These are phyloP conservation scores for Aphaenogaster rudis DNA, from an alignment of 1,140 invertebrate species.

Conservation along the genomic window DNA sequence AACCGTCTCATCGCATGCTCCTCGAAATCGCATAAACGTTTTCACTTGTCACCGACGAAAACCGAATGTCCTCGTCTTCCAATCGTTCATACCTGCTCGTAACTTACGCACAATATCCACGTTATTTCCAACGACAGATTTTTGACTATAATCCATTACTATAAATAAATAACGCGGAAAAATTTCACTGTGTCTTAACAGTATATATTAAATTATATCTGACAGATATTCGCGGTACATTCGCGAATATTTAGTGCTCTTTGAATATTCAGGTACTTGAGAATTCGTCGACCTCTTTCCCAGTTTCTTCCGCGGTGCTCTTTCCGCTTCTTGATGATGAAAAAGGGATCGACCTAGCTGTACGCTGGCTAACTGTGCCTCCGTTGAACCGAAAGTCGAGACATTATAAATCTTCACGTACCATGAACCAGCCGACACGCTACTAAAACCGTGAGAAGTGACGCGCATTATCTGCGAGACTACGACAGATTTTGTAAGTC, in stretches of 20 bases:
- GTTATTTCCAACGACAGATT: background rate
- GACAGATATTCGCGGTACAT: background rate
- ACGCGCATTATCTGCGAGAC: constrained; percentile 54
- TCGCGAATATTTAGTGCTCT: constrained; percentile 30
- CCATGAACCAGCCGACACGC: constrained; percentile 51
- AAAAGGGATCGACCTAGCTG: constrained; percentile 50
- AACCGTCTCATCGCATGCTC: background rate
- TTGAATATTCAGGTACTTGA: constrained; percentile 37
- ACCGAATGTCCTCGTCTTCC: background rate
- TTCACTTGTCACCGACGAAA: background rate
- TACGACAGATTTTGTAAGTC: constrained; percentile 52
- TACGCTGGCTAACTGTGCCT: constrained; percentile 29
- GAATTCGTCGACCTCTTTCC: constrained; percentile 34
- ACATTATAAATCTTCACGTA: constrained; percentile 63
- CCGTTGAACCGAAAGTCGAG: constrained; percentile 48
- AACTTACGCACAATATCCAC: background rate
- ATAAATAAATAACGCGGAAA: background rate
- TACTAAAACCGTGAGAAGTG: constrained; percentile 56
- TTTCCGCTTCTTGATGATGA: constrained; percentile 44
- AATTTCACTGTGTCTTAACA: background rate
- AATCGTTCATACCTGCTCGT: background rate
- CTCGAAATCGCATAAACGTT: constrained; percentile 8
- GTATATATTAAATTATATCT: constrained; percentile 9
- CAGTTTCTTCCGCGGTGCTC: constrained; percentile 20
- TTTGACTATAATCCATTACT: background rate